These are phyloP conservation scores for Perithous albicinctus DNA, from an alignment of 2,888 invertebrate species.

Conservation along the genomic window DNA sequence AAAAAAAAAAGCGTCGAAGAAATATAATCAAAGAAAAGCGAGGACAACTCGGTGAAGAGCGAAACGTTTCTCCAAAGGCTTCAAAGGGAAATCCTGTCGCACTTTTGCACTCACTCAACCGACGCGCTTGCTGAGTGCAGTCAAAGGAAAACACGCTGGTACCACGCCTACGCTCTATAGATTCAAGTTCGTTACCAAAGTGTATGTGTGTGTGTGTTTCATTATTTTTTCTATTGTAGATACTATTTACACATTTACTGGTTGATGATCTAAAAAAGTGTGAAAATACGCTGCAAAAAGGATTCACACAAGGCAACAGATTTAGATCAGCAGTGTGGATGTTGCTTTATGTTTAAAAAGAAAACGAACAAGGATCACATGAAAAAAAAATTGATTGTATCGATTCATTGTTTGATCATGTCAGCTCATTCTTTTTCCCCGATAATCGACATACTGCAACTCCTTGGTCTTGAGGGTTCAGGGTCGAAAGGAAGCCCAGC, in stretches of 20 bases:
- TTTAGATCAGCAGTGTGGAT: too few species aligned
- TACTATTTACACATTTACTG: neutral
- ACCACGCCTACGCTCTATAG: neutral
- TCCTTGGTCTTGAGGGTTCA: neutral
- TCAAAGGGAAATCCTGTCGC: conserved; percentile 43
- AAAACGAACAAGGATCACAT: too few species aligned
- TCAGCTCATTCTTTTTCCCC: too few species aligned
- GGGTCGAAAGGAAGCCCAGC: neutral
- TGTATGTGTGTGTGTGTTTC: too few species aligned
- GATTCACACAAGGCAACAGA: too few species aligned
- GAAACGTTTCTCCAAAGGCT: conserved; percentile 14
- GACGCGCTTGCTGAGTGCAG: neutral
- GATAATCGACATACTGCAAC: neutral
- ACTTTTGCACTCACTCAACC: conserved; percentile 7
- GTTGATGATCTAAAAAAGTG: too few species aligned
- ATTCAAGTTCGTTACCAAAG: neutral
- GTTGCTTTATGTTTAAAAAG: too few species aligned
- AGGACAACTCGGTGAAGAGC: conserved; percentile 19
- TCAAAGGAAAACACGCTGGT: conserved; percentile 51
- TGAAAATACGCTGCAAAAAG: neutral
- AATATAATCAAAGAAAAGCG: conserved; percentile 61
- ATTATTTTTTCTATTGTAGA: neutral
- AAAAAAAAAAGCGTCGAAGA: conserved; percentile 42
- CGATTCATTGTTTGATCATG: too few species aligned
- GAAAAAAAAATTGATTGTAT: too few species aligned